Conservation (phyloP, 2,888 invertebrate species). For the Charanyca ferruginea region DNA sequence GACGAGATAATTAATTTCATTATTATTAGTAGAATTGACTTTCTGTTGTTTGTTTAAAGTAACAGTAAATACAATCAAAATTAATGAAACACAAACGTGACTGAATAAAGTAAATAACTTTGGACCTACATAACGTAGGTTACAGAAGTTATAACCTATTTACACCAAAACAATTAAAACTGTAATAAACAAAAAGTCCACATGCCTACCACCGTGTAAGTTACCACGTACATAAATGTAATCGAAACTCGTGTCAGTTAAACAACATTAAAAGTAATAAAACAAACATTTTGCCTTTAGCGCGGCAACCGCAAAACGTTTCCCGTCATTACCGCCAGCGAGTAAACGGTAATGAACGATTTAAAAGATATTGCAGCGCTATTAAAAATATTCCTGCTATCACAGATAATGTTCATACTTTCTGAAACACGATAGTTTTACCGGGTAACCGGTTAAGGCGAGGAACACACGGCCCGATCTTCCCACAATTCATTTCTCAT, state of each 20-base stretch:
- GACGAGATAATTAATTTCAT: no score
- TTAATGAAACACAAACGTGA: not conserved
- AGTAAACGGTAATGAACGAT: slow-evolving; percentile 59
- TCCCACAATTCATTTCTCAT: slow-evolving; percentile 84
- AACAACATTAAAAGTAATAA: slow-evolving; percentile 46
- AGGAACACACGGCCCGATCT: slow-evolving; percentile 67
- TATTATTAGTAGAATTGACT: no score
- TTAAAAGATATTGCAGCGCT: slow-evolving; percentile 55
- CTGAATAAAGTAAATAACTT: not conserved
- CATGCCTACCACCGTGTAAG: not conserved
- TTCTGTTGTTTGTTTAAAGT: not conserved
- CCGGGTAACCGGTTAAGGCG: slow-evolving; percentile 55
- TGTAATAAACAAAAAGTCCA: slow-evolving; percentile 14
- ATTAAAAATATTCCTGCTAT: slow-evolving; percentile 60
- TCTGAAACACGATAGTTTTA: slow-evolving; percentile 65
- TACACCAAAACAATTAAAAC: slow-evolving; percentile 9
- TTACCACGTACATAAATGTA: slow-evolving; percentile 26
- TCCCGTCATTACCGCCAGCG: slow-evolving; percentile 39
- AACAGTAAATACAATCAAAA: not conserved
- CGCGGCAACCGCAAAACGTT: slow-evolving; percentile 33
- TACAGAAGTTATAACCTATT: not conserved
- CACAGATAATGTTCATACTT: slow-evolving; percentile 62
- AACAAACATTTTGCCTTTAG: slow-evolving; percentile 46
- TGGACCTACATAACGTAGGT: not conserved
- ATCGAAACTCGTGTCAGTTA: slow-evolving; percentile 39